These are phyloP conservation scores for Dynastes maya DNA, from an alignment of 2,888 invertebrate species.

Conservation along the genomic window DNA sequence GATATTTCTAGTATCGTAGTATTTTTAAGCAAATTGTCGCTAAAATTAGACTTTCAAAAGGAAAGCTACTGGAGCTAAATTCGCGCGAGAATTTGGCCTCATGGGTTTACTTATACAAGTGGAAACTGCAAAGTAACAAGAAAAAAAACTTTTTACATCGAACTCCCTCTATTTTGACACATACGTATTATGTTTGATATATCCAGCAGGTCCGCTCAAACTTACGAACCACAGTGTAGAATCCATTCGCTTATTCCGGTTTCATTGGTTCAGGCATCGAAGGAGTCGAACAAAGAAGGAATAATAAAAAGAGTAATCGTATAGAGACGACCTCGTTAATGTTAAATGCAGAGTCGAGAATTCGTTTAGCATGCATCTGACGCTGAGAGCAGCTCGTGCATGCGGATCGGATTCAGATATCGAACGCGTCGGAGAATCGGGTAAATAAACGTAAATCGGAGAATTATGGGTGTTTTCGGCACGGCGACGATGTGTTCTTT, in stretches of 20 bases:
- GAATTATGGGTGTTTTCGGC: slow-evolving; percentile 28
- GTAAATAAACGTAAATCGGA: slow-evolving; percentile 32
- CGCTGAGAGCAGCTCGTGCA: slow-evolving; percentile 6
- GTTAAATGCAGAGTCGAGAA: slow-evolving; percentile 20
- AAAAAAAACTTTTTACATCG: too few species aligned
- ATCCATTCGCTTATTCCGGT: slow-evolving; percentile 9
- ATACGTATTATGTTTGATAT: neutral
- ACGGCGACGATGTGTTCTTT: slow-evolving; percentile 18
- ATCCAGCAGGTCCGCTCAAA: neutral
- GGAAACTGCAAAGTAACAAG: too few species aligned
- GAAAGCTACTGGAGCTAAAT: too few species aligned
- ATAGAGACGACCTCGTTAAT: slow-evolving; percentile 23
- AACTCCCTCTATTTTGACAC: neutral
- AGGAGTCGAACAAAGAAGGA: neutral
- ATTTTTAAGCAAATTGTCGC: too few species aligned
- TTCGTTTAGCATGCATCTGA: slow-evolving; percentile 16
- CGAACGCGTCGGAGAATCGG: slow-evolving; percentile 13
- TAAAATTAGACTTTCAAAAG: too few species aligned
- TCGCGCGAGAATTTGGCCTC: too few species aligned
- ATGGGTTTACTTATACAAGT: too few species aligned
- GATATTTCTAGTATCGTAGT: too few species aligned
- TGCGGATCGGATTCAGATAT: slow-evolving; percentile 2
- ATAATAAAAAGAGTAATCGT: slow-evolving; percentile 9
- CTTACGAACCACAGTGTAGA: neutral
- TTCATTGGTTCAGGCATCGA: neutral